A percentile compares a stretch with the other conserved stretches of the same genome.
phyloP scores from a whole-genome alignment of 1,140 invertebrate genomes.

The Scaptomyza montana region DNA sequence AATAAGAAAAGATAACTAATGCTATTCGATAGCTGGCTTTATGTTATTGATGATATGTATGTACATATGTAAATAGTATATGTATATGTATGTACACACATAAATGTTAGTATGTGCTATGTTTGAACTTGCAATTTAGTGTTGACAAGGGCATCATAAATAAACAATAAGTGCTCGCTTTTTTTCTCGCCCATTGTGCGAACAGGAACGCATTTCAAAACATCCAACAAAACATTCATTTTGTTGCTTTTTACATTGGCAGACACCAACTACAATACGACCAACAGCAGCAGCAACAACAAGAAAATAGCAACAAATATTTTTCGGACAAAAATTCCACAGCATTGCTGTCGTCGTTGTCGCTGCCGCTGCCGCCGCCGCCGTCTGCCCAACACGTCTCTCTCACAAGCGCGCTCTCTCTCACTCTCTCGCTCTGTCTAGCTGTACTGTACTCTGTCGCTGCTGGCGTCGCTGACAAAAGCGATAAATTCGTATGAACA shows the following conservation, averaged over 20 bases:
- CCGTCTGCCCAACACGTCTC: background rate
- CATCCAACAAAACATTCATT: slow-evolving; percentile 43
- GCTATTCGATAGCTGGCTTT: too few relatives aligned
- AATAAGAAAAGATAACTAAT: too few relatives aligned
- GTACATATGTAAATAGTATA: too few relatives aligned
- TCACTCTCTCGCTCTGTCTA: background rate
- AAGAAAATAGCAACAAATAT: slow-evolving; percentile 8
- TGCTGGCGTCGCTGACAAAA: slow-evolving; percentile 52
- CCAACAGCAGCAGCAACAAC: background rate
- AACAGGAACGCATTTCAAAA: slow-evolving; percentile 33
- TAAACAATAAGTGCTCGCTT: slow-evolving; percentile 40
- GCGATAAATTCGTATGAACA: slow-evolving; percentile 77
- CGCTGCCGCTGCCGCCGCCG: background rate
- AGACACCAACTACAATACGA: too few relatives aligned
- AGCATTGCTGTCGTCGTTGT: background rate
- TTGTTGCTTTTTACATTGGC: slow-evolving; percentile 31
- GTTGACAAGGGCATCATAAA: slow-evolving; percentile 51
- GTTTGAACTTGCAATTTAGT: slow-evolving; percentile 47
- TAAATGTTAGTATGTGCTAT: background rate
- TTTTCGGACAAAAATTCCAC: slow-evolving; percentile 35
- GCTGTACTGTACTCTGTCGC: background rate
- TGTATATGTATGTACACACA: too few relatives aligned
- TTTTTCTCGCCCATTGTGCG: slow-evolving; percentile 38
- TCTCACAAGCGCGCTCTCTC: background rate
- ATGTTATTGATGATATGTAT: too few relatives aligned